phyloP scores from a whole-genome alignment of 2,113 vertebrate species.

The Oncorhynchus keta region DNA sequence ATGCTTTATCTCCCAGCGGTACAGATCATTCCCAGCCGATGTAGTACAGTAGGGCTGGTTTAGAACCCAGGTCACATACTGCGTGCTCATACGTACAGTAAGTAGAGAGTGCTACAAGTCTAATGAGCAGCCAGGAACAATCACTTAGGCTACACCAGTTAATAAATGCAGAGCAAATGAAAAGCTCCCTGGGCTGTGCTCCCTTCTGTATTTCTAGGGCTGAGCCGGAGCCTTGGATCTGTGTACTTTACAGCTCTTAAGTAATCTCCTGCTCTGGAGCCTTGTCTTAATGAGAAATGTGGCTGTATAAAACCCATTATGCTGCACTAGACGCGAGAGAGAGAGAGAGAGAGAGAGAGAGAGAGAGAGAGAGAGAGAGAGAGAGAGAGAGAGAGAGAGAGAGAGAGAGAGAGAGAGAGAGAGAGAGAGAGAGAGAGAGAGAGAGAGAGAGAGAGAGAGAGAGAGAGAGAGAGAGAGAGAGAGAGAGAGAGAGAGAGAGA shows the following conservation, averaged over 20 bases:
- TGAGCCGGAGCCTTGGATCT: conserved; percentile 34
- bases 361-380: too few relatives aligned
- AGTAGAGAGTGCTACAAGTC: conserved; percentile 26
- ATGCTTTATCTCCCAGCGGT: neutral
- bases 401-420: neutral
- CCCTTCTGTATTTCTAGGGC: conserved; percentile 1
- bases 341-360: too few relatives aligned
- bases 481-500: neutral
- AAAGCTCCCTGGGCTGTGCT: conserved; percentile 48
- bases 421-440: neutral
- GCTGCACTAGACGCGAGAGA: neutral
- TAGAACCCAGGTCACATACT: conserved; percentile 49
- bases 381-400: neutral
- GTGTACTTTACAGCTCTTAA: conserved; percentile 56
- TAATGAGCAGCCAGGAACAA: conserved; percentile 58
- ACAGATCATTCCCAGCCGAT: neutral
- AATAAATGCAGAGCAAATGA: conserved; percentile 67
- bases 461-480: neutral
- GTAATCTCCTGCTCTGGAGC: conserved; percentile 49
- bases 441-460: accelerated
- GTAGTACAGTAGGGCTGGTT: conserved; percentile 10
- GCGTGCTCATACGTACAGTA: conserved; percentile 31
- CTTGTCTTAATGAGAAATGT: conserved; percentile 28
- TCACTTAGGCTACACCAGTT: conserved; percentile 54
- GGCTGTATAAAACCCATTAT: neutral